Evolutionary conservation across 2,888 invertebrate genomes (phyloP).

Genomic region (Apamea monoglypha): DNA sequence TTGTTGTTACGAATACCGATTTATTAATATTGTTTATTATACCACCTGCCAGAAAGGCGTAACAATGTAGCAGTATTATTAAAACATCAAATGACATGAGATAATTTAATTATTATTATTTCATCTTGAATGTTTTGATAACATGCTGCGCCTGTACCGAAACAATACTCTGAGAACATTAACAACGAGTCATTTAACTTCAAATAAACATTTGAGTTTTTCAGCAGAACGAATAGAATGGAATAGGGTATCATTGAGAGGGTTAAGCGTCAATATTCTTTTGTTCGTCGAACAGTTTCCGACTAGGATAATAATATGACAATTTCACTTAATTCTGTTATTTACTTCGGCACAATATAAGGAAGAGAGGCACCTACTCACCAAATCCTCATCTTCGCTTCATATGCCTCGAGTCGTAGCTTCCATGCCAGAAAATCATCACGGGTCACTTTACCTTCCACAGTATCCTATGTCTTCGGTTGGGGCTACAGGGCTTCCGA

Average conservation of each 20-base stretch:
- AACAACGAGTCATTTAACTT: slow-evolving; percentile 21
- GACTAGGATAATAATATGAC: background rate
- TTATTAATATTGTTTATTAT: slow-evolving; percentile 51
- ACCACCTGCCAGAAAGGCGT: slow-evolving; percentile 5
- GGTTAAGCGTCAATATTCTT: slow-evolving; percentile 7
- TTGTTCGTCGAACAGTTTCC: background rate
- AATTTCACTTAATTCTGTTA: background rate
- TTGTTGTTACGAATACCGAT: slow-evolving; percentile 43
- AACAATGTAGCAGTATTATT: slow-evolving; percentile 58
- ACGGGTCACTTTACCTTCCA: slow-evolving; percentile 18
- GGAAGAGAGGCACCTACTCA: slow-evolving; percentile 9
- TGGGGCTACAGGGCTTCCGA: slow-evolving; percentile 92
- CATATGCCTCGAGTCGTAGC: background rate
- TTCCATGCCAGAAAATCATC: background rate
- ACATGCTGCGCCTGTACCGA: slow-evolving; percentile 43
- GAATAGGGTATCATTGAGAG: slow-evolving; percentile 5
- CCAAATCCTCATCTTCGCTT: background rate
- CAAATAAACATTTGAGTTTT: slow-evolving; percentile 44
- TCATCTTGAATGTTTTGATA: slow-evolving; percentile 54
- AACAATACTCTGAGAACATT: slow-evolving; percentile 54
- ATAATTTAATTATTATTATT: slow-evolving; percentile 52
- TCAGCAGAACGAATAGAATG: background rate
- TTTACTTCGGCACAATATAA: background rate
- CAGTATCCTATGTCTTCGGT: slow-evolving; percentile 80
- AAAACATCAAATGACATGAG: slow-evolving; percentile 58